Evolutionary conservation across 1,140 invertebrate genomes (phyloP), one percentile per base, ranked within the genome.

Genomic region (Harlomillsia oculata): DNA sequence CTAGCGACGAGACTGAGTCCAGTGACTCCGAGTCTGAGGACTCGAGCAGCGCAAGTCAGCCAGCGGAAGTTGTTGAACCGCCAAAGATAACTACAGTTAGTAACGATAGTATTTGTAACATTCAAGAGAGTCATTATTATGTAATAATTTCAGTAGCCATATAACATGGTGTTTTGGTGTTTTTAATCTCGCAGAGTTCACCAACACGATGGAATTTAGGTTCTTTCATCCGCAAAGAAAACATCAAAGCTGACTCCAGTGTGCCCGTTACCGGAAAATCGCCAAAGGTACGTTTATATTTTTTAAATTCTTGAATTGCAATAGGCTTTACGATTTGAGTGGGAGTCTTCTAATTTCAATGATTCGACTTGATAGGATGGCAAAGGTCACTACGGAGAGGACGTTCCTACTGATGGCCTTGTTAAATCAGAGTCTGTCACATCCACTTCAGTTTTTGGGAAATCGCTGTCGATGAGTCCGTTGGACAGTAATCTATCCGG

Each of bases 391-490:
- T n/a, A n/a, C n/a, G n/a, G n/a, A n/a, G n/a, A n/a, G n/a, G n/a
- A n/a, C n/a, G n/a, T n/a, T n/a, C n/a, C n/a, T n/a, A n/a, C 51
- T 28, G 55, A 48, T 8, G 34, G 30, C 28, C 39, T 49, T 5
- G 16, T 49, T 2, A 63, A 63, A 41, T 30, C 52, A 11, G 61
- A 63, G 9, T 50, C 61, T 36, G 61, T 63, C 9, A 56, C 56
- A 4, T 63, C 61, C 6, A 56, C 61, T 18, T 56, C 57, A 6
- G 29, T 58, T 16, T 53, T 52, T 26, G 56, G 56, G 8, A 58
- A 58, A 34, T 0, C 69, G 65, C 0, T 73, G 69, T 0, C 63
- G 69, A 18, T 23, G n/a, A 56, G 49, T 36, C 55, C 50, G 29
- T 30, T 30, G 2, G 54, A 56, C 18, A 32, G 8, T 28, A n/a